These are phyloP conservation scores for Andrena flavipes DNA, from an alignment of 2,888 invertebrate genomes.

Conservation along the genomic window DNA sequence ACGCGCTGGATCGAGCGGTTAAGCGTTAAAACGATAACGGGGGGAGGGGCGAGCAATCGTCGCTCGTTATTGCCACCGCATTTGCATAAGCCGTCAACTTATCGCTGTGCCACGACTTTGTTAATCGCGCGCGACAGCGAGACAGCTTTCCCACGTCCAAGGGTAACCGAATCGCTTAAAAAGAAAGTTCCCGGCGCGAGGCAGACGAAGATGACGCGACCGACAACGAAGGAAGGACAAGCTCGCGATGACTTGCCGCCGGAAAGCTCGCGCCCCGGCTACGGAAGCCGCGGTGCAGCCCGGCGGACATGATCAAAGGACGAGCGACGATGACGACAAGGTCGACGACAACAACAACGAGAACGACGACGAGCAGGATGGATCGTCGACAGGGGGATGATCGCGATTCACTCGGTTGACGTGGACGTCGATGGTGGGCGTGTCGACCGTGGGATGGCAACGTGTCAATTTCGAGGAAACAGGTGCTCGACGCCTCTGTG, in stretches of 20 bases:
- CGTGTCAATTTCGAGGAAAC: conserved; percentile 83
- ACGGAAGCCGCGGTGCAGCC: conserved; percentile 34
- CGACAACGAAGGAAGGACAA: too few species aligned
- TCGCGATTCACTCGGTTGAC: conserved; percentile 74
- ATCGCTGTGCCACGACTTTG: conserved; percentile 25
- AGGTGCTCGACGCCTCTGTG: conserved; percentile 83
- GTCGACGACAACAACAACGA: conserved; percentile 56
- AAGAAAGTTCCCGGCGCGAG: too few species aligned
- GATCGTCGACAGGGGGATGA: conserved; percentile 71
- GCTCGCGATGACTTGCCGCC: too few species aligned
- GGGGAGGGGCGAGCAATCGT: conserved; percentile 4
- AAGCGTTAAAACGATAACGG: conserved; percentile 50
- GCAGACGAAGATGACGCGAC: not conserved
- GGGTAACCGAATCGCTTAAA: too few species aligned
- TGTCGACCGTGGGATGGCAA: conserved; percentile 74
- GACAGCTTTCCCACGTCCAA: too few species aligned
- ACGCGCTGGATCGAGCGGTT: conserved; percentile 40
- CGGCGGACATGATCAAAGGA: conserved; percentile 53
- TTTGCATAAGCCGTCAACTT: conserved; percentile 46
- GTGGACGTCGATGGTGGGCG: conserved; percentile 74
- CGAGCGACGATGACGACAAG: conserved; percentile 44
- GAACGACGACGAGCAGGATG: conserved; percentile 64
- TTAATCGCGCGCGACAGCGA: conserved; percentile 15
- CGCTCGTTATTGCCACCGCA: conserved; percentile 42
- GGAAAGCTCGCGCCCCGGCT: too few species aligned